Conservation (phyloP, 2,888 invertebrate species). For the Operophtera brumata region DNA sequence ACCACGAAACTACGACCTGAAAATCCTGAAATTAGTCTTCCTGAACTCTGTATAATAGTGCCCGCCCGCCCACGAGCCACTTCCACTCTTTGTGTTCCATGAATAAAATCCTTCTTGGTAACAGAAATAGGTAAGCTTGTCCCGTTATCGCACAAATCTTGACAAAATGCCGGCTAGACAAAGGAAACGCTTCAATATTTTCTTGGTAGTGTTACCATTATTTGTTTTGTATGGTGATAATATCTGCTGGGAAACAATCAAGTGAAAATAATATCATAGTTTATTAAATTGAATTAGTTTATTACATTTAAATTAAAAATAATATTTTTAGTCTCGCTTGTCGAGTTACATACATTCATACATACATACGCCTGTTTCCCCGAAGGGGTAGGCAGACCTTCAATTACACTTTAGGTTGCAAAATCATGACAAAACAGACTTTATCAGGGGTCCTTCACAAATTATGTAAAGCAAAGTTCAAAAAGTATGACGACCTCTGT, state of each 20-base stretch:
- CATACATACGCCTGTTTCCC: no score
- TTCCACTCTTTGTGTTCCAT: slow-evolving; percentile 15
- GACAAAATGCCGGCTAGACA: slow-evolving; percentile 50
- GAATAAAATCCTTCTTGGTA: slow-evolving; percentile 44
- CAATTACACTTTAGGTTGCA: no score
- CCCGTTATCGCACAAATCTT: slow-evolving; percentile 52
- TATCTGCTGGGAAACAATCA: background rate
- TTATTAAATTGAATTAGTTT: no score
- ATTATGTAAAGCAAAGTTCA: no score
- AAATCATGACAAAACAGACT: no score
- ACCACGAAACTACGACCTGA: slow-evolving; percentile 11
- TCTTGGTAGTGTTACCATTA: slow-evolving; percentile 29
- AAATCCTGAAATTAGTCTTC: slow-evolving; percentile 19
- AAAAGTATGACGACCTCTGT: no score
- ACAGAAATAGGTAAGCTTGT: slow-evolving; percentile 45
- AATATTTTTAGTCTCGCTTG: no score
- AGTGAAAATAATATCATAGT: background rate
- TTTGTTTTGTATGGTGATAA: no score
- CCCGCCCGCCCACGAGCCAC: slow-evolving; percentile 4
- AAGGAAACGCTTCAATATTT: slow-evolving; percentile 45
- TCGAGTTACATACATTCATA: no score
- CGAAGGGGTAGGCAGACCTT: no score
- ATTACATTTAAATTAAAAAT: no score
- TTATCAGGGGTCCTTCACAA: no score
- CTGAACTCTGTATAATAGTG: slow-evolving; percentile 12